Percentiles rank a stretch among this genome's conserved stretches.
Evolutionary conservation across 2,797 vertebrate species (phyloP).

Genomic region (Ambastaia sidthimunki): DNA sequence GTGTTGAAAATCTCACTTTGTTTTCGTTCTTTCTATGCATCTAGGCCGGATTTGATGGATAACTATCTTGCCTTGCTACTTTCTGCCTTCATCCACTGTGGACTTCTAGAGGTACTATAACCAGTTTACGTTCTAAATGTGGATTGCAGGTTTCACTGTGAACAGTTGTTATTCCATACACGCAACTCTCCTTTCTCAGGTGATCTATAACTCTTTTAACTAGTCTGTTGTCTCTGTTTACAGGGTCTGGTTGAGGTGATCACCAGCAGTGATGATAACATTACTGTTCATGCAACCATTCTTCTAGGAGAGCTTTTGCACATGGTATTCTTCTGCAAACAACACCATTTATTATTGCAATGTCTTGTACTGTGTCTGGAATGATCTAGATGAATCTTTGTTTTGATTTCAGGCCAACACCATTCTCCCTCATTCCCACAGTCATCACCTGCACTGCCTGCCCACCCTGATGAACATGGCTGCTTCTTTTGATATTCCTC

Average conservation of each 20-base stretch:
- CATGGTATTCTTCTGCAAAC: slow-evolving; percentile 57
- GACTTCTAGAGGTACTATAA: slow-evolving; percentile 88
- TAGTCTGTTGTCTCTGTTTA: slow-evolving; percentile 18
- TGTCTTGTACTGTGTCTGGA: not conserved
- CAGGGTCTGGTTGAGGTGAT: slow-evolving; percentile 97
- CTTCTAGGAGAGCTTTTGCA: slow-evolving; percentile 93
- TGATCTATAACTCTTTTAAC: slow-evolving; percentile 5
- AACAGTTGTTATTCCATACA: not conserved
- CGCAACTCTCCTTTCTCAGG: not conserved
- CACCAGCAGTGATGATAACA: slow-evolving; percentile 92
- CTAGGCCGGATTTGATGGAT: slow-evolving; percentile 97
- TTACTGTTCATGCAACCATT: slow-evolving; percentile 92
- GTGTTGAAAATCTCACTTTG: not conserved
- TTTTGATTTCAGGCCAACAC: slow-evolving; percentile 87
- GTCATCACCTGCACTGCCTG: slow-evolving; percentile 96
- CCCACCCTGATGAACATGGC: slow-evolving; percentile 98
- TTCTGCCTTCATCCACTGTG: slow-evolving; percentile 93
- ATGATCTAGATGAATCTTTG: not conserved
- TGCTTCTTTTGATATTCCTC: slow-evolving; percentile 94
- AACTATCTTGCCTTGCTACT: slow-evolving; percentile 97
- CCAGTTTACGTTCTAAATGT: not conserved
- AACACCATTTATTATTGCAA: not conserved
- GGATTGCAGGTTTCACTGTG: not conserved
- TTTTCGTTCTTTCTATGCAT: not conserved
- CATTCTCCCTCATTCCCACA: slow-evolving; percentile 97